Evolutionary conservation across 2,113 vertebrate genomes (phyloP).

Genomic region (Hippocampus barbouri): DNA sequence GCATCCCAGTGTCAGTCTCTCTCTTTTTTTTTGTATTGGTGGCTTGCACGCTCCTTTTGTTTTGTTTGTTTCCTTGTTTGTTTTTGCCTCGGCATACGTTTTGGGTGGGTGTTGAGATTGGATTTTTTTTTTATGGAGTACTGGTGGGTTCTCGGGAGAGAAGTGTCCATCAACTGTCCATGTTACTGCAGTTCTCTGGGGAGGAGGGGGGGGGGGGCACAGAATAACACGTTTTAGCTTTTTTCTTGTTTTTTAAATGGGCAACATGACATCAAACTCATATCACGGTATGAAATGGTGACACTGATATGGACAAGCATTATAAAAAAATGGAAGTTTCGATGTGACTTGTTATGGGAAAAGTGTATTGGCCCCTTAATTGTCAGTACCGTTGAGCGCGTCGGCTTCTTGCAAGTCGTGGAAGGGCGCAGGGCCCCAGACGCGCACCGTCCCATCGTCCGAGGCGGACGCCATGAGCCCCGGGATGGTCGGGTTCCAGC

Average conservation of each 20-base stretch:
- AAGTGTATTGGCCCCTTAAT: not conserved
- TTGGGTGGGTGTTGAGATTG: constrained; percentile 36
- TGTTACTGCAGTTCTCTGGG: constrained; percentile 96
- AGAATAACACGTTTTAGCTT: not conserved
- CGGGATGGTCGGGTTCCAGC: constrained; percentile 96
- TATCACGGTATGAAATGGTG: no score
- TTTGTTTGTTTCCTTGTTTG: not conserved
- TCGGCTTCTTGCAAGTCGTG: constrained; percentile 90
- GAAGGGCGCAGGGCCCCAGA: constrained; percentile 97
- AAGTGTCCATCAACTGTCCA: constrained; percentile 99
- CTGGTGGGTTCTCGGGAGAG: constrained; percentile 54
- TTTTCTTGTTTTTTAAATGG: not conserved
- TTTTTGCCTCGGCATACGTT: constrained; percentile 2
- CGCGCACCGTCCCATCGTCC: constrained; percentile 95
- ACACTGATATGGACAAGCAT: no score
- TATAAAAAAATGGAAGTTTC: no score
- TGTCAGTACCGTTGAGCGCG: constrained; percentile 71
- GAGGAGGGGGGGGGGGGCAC: not conserved
- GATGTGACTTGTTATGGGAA: not conserved
- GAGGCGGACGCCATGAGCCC: constrained; percentile 98
- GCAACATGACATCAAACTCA: no score
- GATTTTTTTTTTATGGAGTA: constrained; percentile 7
- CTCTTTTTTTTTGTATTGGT: constrained; percentile 41
- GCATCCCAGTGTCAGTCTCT: constrained; percentile 43
- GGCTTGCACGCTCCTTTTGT: constrained; percentile 20